Conservation (phyloP, 1,140 invertebrate genomes). For the Solenopsis fugax region DNA sequence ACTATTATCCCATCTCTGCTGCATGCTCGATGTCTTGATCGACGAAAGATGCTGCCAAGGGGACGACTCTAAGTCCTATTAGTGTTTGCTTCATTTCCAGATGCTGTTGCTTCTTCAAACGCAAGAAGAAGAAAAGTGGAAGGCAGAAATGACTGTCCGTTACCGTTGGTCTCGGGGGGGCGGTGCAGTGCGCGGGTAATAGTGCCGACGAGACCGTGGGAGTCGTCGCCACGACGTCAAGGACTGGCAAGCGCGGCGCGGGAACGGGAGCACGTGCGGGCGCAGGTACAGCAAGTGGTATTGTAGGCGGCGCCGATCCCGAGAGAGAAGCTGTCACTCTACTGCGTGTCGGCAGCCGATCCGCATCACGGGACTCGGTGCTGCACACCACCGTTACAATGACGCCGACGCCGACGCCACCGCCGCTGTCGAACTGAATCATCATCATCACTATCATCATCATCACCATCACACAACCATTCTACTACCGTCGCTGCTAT, state of each 20-base stretch:
- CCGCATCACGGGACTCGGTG: constrained; percentile 90
- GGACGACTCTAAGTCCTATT: constrained; percentile 86
- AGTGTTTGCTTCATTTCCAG: constrained; percentile 90
- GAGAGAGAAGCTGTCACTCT: constrained; percentile 90
- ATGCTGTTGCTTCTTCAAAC: constrained; percentile 98
- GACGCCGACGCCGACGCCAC: constrained; percentile 82
- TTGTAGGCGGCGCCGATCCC: constrained; percentile 80
- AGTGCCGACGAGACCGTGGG: constrained; percentile 75
- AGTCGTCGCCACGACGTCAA: constrained; percentile 67
- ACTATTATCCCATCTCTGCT: constrained; percentile 58
- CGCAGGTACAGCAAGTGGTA: constrained; percentile 24
- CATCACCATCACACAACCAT: constrained; percentile 54
- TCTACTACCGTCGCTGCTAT: constrained; percentile 63
- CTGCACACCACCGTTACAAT: constrained; percentile 86
- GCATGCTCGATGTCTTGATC: constrained; percentile 78
- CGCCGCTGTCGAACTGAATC: constrained; percentile 82
- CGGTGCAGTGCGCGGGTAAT: constrained; percentile 83
- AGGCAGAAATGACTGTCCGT: constrained; percentile 92
- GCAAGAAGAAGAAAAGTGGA: constrained; percentile 97
- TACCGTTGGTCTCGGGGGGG: constrained; percentile 82
- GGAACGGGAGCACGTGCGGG: constrained; percentile 11
- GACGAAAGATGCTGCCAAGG: constrained; percentile 59
- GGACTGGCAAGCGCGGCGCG: constrained; percentile 63
- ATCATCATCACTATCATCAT: constrained; percentile 39
- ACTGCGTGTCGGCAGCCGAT: constrained; percentile 89